phyloP scores from a whole-genome alignment of 2,888 invertebrate genomes.

The Pandemis cinnamomeana region DNA sequence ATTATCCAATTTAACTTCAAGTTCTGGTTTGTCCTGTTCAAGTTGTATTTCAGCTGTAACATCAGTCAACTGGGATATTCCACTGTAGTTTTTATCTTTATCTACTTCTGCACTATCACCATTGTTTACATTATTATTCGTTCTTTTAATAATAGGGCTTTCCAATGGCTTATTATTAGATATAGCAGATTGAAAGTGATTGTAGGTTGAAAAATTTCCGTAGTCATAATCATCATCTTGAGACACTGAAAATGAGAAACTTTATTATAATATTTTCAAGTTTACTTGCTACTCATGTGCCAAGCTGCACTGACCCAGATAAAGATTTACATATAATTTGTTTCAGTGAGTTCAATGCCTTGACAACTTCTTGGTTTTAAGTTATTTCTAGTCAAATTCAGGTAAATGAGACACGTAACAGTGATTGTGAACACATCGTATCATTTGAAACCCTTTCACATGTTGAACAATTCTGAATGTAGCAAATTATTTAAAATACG shows the following conservation, averaged over 20 bases:
- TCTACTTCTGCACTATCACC: slow-evolving; percentile 4
- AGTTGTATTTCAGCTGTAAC: background rate
- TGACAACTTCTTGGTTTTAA: background rate
- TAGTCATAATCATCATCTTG: slow-evolving; percentile 76
- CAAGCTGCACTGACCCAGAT: background rate
- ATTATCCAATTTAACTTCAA: slow-evolving; percentile 15
- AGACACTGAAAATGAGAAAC: slow-evolving; percentile 66
- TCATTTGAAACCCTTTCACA: background rate
- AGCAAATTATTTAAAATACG: slow-evolving; percentile 5
- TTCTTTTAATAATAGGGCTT: slow-evolving; percentile 31
- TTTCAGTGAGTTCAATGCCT: background rate
- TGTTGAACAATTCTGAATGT: background rate
- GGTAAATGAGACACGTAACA: slow-evolving; percentile 5
- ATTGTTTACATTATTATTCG: slow-evolving; percentile 21
- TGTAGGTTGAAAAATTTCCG: slow-evolving; percentile 66
- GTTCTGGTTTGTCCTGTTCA: slow-evolving; percentile 7
- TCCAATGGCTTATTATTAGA: slow-evolving; percentile 42
- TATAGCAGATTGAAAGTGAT: slow-evolving; percentile 56
- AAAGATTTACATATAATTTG: background rate
- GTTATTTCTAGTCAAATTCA: background rate
- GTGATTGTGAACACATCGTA: background rate
- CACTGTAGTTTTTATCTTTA: background rate
- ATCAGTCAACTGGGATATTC: slow-evolving; percentile 3
- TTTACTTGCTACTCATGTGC: background rate
- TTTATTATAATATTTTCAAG: background rate